Evolutionary conservation across 2,113 vertebrate genomes (phyloP), one percentile per base, ranked within the genome.

Genomic region (Charina bottae): DNA sequence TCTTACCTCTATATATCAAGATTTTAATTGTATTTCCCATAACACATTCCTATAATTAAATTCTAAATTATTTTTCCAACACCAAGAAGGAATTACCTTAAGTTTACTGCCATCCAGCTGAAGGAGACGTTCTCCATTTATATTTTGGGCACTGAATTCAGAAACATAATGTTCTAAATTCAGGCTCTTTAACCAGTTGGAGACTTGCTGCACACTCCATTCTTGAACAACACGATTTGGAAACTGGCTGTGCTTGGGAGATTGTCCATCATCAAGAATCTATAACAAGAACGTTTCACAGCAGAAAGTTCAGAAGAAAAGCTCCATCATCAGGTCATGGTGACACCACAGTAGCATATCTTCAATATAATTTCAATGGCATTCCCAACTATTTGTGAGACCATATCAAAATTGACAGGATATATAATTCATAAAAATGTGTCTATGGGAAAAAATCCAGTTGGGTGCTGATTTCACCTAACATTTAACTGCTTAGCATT

Each of bases 201-300:
- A 98, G 90, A 99, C 99, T 93, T 99, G 99, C 96, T 99, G 99
- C 90, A 98, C 97, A 2, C 97, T 98, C 99, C 99, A 99, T 28
- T 99, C 99, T 0, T 97, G 96, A n/a, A 99, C 96, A 86, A 97
- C 97, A 85, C 96, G 96, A 95, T 96, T 98, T 96, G 98, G 98
- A 97, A 95, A 98, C 92, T 97, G 98, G 92, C 96, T 97, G 96
- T 98, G 99, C 94, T 98, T 99, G 1, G 97, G 97, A 88, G 98
- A 97, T 94, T 98, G 98, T 28, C 97, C 98, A 2, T 99, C 99
- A 0, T 99, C 99, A 6, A 99, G 96, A 92, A 99, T 99, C 99
- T 99, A 96, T 12, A 92, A 94, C 23, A 94, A 96, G 96, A 96
- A 95, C 3, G 90, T 33, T n/a, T 92, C 0, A 49, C 21, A 12